Evolutionary conservation across 1,140 invertebrate species (phyloP), one percentile per base, ranked within the genome.

Genomic region (Araneus ventricosus): DNA sequence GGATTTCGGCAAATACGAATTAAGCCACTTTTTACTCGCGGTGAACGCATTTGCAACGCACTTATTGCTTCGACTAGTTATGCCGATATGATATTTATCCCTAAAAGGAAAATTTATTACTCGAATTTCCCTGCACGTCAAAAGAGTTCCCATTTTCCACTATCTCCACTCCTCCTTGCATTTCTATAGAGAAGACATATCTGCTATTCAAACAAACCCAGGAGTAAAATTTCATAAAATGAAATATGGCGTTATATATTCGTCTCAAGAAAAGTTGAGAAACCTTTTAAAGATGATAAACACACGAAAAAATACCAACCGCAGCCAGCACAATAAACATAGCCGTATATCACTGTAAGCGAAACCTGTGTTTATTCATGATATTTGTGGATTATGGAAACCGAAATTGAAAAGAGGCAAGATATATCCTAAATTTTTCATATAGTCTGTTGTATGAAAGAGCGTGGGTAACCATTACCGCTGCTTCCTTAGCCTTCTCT

Each of bases 261-360:
- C 22, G 22, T 63, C 59, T 24, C 24, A 22, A 63, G 6, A 22
- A 63, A n/a, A n/a, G 22, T 8, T 63, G n/a, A 63, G n/a, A 63
- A 63, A n/a, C 59, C 59, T 63, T 63, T 63, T 63, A 63, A n/a
- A 63, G 22, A n/a, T 61, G 59, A 61, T 63, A 63, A 63, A 63
- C 59, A 63, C 24, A 63, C 22, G 24, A 63, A 63, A 63, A 63
- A 63, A 0, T 7, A 63, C 59, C 59, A 22, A 61, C 59, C n/a
- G 6, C 59, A 63, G 4, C n/a, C 59, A 52, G 45, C 59, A 63
- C 59, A 63, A 63, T 63, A 63, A 22, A 63, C 20, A 6, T 20
- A n/a, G 1, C 59, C 59, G 59, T 63, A 63, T 63, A 63, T n/a
- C 17, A 63, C 59, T 63, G 59, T 63, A 63, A 63, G 22, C 59